Conservation (phyloP, 2,888 invertebrate genomes). For the Cactoblastis cactorum region DNA sequence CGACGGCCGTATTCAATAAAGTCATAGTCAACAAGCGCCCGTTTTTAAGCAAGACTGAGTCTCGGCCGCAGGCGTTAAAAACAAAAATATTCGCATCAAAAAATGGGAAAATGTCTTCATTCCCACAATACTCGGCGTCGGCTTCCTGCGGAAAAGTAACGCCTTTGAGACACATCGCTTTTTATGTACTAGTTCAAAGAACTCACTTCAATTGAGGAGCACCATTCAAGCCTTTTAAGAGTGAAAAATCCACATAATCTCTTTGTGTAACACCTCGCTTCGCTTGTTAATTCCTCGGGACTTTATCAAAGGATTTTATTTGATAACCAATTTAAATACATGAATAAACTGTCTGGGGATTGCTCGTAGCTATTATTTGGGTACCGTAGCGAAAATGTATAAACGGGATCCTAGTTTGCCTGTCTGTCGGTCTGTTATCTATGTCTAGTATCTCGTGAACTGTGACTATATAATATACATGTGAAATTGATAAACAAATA, state of each 20-base stretch:
- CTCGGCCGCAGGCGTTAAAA: slow-evolving; percentile 21
- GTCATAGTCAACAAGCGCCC: neutral
- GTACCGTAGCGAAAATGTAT: too few relatives aligned
- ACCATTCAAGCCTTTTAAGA: slow-evolving; percentile 35
- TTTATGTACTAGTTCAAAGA: slow-evolving; percentile 46
- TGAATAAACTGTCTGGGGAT: slow-evolving; percentile 6
- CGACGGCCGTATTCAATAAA: neutral
- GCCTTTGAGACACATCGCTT: slow-evolving; percentile 36
- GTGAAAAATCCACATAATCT: slow-evolving; percentile 29
- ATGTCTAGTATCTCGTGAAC: too few relatives aligned
- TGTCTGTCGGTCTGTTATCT: too few relatives aligned
- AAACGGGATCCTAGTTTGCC: too few relatives aligned
- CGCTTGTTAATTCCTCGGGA: slow-evolving; percentile 15
- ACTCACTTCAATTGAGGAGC: slow-evolving; percentile 32
- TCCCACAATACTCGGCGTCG: slow-evolving; percentile 38
- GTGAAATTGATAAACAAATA: too few relatives aligned
- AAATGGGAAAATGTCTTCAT: slow-evolving; percentile 46
- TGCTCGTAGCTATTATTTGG: slow-evolving; percentile 8
- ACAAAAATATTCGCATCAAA: slow-evolving; percentile 33
- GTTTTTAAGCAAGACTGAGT: neutral
- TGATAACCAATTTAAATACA: slow-evolving; percentile 7
- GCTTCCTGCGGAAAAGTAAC: slow-evolving; percentile 38
- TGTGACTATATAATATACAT: too few relatives aligned
- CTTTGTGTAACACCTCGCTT: slow-evolving; percentile 17
- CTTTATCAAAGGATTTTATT: slow-evolving; percentile 7